Evolutionary conservation across 30 jellyfish, hydroid and myxozoan genomes (phyloP).

Genomic region (Aurelia sp.): DNA sequence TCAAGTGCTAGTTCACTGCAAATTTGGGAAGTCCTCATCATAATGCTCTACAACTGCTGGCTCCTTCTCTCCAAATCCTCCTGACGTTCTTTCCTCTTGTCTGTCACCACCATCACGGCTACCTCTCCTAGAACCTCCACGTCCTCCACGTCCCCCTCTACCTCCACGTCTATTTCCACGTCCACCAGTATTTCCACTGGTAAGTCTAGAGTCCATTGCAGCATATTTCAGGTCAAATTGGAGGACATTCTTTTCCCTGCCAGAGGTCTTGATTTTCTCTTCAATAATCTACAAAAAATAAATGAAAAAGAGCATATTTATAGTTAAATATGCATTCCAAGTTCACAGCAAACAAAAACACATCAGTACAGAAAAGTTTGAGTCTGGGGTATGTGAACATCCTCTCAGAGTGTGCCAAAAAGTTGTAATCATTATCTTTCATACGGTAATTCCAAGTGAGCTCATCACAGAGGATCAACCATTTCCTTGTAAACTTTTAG

Average conservation of each 20-base stretch:
- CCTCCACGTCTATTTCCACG: constrained; percentile 63
- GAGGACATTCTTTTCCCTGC: constrained; percentile 84
- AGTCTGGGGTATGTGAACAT: background rate
- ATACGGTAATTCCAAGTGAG: constrained; percentile 40
- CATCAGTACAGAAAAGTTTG: too few relatives aligned
- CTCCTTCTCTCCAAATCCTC: constrained; percentile 36
- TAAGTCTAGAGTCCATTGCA: constrained; percentile 74
- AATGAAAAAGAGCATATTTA: constrained; percentile 2
- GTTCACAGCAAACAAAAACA: too few relatives aligned
- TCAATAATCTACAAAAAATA: constrained; percentile 55
- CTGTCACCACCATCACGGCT: constrained; percentile 40
- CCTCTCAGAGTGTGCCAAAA: constrained; percentile 27
- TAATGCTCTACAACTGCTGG: constrained; percentile 23
- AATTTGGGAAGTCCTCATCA: constrained; percentile 45
- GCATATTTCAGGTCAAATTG: constrained; percentile 77
- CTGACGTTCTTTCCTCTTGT: constrained; percentile 18
- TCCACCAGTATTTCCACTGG: constrained; percentile 76
- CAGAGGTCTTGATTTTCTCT: constrained; percentile 91
- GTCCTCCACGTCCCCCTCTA: constrained; percentile 77
- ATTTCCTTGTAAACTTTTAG: background rate
- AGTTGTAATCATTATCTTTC: background rate
- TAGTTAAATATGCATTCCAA: background rate
- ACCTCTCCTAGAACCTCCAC: constrained; percentile 59
- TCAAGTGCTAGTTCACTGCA: constrained; percentile 7
- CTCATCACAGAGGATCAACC: constrained; percentile 43